Evolutionary conservation across 1,140 invertebrate genomes (phyloP).

Genomic region (Zaprionus ornatus): DNA sequence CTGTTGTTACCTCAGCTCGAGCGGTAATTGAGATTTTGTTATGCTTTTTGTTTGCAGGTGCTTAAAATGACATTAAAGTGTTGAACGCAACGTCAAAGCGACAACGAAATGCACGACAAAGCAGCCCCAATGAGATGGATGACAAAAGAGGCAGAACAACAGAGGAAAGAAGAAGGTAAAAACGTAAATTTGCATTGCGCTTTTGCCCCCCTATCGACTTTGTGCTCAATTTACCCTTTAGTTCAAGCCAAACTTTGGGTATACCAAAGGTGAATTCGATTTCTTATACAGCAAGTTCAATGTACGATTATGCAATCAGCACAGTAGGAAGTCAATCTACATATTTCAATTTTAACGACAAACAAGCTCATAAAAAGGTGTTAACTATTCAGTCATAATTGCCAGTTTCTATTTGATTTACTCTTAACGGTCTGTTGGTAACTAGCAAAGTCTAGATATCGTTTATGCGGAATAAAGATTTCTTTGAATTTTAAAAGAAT

Average conservation of each 20-base stretch:
- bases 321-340: conserved; percentile 8
- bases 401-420: not conserved
- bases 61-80: conserved; percentile 59
- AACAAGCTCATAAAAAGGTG: conserved; percentile 15
- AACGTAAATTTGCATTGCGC: conserved; percentile 8
- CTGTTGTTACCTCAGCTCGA: conserved; percentile 30
- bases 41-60: conserved; percentile 67
- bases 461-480: not conserved
- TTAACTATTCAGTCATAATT: conserved; percentile 18
- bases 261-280: too few relatives aligned
- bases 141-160: not conserved
- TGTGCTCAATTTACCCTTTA: conserved; percentile 35
- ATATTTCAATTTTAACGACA: conserved; percentile 1
- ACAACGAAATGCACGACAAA: not conserved
- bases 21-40: conserved; percentile 18
- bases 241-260: not conserved
- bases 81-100: conserved; percentile 18
- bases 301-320: not conserved
- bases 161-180: conserved; percentile 11
- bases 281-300: not conserved
- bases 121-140: not conserved
- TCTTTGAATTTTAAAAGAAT: not conserved
- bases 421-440: conserved; percentile 11
- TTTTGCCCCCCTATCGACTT: conserved; percentile 31
- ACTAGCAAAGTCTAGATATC: not conserved